A percentile compares a stretch with the other conserved stretches of the same genome.
These are phyloP conservation scores for Galago senegalensis DNA, from an alignment of 2,797 vertebrate species.

Conservation along the genomic window DNA sequence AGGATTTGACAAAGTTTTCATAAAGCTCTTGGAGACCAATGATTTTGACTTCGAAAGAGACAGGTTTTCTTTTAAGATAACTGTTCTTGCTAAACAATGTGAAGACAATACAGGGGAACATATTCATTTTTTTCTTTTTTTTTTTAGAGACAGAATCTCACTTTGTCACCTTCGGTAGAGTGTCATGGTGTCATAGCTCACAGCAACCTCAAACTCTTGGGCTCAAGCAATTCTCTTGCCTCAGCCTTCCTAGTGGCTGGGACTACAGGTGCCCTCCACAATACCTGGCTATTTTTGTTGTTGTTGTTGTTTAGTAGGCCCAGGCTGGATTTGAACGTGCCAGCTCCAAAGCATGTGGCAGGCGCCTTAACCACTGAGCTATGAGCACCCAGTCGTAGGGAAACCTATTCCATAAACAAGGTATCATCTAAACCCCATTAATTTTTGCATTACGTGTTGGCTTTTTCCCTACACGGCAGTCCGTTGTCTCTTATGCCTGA, in stretches of 20 bases:
- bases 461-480: neutral
- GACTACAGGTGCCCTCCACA: too few species aligned
- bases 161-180: too few species aligned
- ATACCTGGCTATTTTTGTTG: too few species aligned
- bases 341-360: too few species aligned
- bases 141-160: too few species aligned
- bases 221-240: too few species aligned
- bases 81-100: neutral
- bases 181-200: too few species aligned
- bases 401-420: neutral
- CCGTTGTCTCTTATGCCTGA: neutral
- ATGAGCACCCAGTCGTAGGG: neutral
- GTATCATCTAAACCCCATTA: neutral
- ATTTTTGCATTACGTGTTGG: conserved; percentile 10
- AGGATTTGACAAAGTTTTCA: conserved; percentile 15
- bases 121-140: neutral
- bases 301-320: too few species aligned
- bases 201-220: too few species aligned
- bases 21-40: neutral
- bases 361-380: too few species aligned
- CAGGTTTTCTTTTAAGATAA: conserved; percentile 3
- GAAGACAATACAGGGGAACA: neutral
- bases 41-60: conserved; percentile 28
- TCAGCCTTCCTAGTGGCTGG: too few species aligned
- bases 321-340: too few species aligned